Percentiles rank a stretch among this genome's conserved stretches.
Conservation (phyloP, 2,888 invertebrate genomes). For the Elgonia sp. region DNA sequence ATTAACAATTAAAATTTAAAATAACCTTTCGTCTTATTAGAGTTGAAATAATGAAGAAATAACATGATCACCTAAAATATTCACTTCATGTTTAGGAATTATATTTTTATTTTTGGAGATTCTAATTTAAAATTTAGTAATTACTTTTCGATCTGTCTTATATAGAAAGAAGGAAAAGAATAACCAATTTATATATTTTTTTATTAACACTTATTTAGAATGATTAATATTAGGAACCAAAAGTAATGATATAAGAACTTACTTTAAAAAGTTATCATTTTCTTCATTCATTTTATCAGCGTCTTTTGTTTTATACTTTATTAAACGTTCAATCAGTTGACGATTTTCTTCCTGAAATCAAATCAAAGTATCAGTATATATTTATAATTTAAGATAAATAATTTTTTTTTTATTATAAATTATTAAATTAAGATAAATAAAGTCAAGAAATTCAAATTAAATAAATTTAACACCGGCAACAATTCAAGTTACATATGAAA, state of each 20-base stretch:
- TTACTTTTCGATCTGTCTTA: not conserved
- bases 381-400: conserved; percentile 20
- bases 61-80: conserved; percentile 1
- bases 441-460: too few relatives aligned
- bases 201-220: not conserved
- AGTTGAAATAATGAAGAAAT: conserved; percentile 15
- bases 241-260: conserved; percentile 86
- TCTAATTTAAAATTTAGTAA: not conserved
- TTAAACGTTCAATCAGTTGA: conserved; percentile 94
- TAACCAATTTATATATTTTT: not conserved
- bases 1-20: too few relatives aligned
- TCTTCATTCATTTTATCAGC: conserved; percentile 98
- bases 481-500: too few relatives aligned
- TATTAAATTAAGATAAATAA: too few relatives aligned
- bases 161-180: not conserved
- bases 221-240: not conserved
- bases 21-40: not conserved
- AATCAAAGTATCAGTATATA: conserved; percentile 43
- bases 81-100: not conserved
- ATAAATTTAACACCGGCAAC: too few relatives aligned
- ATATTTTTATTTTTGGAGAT: not conserved
- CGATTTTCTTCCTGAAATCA: conserved; percentile 94
- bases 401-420: too few relatives aligned
- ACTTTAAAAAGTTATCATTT: conserved; percentile 97
- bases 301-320: conserved; percentile 97